Conservation (phyloP, 2,888 invertebrate species). For the Tortricodes alternella region DNA sequence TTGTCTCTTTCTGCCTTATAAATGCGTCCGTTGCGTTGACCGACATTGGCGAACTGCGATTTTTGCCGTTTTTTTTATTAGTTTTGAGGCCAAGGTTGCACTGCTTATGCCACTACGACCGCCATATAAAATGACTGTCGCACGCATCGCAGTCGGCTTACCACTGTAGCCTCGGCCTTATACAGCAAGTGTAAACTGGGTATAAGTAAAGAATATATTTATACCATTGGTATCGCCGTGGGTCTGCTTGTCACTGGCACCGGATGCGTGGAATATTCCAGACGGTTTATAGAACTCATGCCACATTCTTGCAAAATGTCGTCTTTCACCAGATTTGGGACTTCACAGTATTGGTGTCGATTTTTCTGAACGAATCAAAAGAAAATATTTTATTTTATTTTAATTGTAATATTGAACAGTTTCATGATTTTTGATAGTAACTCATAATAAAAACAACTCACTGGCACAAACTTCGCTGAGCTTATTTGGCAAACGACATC, state of each 20-base stretch:
- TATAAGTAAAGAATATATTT: not conserved
- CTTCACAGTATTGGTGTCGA: constrained; percentile 59
- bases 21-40: too few relatives aligned
- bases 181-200: too few relatives aligned
- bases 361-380: constrained; percentile 50
- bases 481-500: constrained; percentile 63
- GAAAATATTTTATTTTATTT: too few relatives aligned
- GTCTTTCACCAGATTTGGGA: constrained; percentile 55
- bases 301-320: constrained; percentile 50
- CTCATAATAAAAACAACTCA: constrained; percentile 42
- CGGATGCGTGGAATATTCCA: constrained; percentile 45
- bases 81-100: too few relatives aligned
- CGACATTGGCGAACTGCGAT: too few relatives aligned
- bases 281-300: constrained; percentile 45
- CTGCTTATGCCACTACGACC: too few relatives aligned
- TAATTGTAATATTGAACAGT: not conserved
- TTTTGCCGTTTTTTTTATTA: too few relatives aligned
- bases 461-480: constrained; percentile 64
- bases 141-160: too few relatives aligned
- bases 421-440: not conserved
- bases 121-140: too few relatives aligned
- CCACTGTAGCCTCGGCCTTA: too few relatives aligned
- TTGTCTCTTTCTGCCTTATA: too few relatives aligned
- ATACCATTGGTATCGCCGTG: not conserved
- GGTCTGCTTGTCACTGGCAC: constrained; percentile 8